Percentiles rank a stretch among this genome's conserved stretches.
Conservation (phyloP, 2,113 vertebrate genomes). For the rabbit (Oryctolagus cuniculus) region DNA sequence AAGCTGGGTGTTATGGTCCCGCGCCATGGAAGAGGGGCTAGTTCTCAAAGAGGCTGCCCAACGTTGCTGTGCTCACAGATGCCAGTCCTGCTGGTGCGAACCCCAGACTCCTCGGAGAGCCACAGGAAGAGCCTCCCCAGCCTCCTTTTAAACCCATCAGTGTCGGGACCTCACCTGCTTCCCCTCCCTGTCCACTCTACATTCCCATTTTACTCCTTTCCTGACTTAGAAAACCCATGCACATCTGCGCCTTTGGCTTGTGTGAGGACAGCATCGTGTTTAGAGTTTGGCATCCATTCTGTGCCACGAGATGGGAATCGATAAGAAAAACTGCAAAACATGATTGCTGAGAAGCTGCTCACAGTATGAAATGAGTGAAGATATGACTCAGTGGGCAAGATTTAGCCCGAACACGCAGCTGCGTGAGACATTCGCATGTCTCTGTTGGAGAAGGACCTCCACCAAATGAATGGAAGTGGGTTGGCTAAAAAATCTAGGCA, state of each 20-base stretch:
- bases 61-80: neutral
- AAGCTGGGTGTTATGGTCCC: neutral
- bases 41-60: neutral
- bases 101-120: neutral
- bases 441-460: neutral
- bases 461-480: too few relatives aligned
- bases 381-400: slow-evolving; percentile 3
- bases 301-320: neutral
- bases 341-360: slow-evolving; percentile 11
- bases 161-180: neutral
- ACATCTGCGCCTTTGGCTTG: slow-evolving; percentile 13
- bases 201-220: neutral
- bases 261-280: neutral
- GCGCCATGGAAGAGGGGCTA: neutral
- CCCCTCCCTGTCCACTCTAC: neutral
- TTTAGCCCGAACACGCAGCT: slow-evolving; percentile 2
- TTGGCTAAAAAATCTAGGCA: too few relatives aligned
- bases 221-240: neutral
- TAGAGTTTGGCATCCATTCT: neutral
- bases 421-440: neutral
- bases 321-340: neutral
- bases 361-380: neutral
- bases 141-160: neutral
- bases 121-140: neutral
- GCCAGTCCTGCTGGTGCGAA: neutral